Base-by-base conservation (phyloP, 2,888 invertebrate species). In the Agrypnus murinus region DNA sequence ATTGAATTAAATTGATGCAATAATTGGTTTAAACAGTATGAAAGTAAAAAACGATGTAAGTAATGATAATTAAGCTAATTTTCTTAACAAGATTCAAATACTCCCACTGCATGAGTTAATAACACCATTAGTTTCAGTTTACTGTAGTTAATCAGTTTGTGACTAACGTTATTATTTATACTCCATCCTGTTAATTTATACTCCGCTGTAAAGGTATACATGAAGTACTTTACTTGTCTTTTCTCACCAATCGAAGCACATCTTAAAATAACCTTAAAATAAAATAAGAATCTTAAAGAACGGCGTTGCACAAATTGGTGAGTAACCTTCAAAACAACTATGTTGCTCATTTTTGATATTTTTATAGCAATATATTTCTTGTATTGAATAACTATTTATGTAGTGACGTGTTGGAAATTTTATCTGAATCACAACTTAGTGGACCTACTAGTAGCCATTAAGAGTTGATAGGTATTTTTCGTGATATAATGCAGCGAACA, bases 111-210 rank as follows among this genome's bases (percentile, higher is more conserved):
- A 19, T 1, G 10, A 46, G 46, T 19, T 46, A 46, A 50, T 50
- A 50, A 50, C 31, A 19, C 50, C 50, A 50, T 50, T 50, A 50
- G 50, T 50, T 50, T 50, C 50, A 50, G 50, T 50, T 50, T 46
- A 46, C 50, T 50, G 50, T 50, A 50, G 31, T 50, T 50, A 50
- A 50, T 50, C 50, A 32, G 25, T 19, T 50, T 50, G 50, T 50
- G 50, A 50, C 50, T 17, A 50, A 25, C 31, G 50, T 31, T 50
- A 50, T 31, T 31, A 50, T 50, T 50, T n/a, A n/a, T n/a, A n/a
- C n/a, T n/a, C 25, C 50, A 25, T 50, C 12, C 10, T 25, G 50
- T 31, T 31, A 50, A 31, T 50, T 10, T 31, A 12, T 50, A 31
- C 7, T 2, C 10, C 31, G 19, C 12, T 50, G 5, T 50, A 31